Conservation (phyloP, 2,113 vertebrate genomes). For the Scolopax mira region DNA sequence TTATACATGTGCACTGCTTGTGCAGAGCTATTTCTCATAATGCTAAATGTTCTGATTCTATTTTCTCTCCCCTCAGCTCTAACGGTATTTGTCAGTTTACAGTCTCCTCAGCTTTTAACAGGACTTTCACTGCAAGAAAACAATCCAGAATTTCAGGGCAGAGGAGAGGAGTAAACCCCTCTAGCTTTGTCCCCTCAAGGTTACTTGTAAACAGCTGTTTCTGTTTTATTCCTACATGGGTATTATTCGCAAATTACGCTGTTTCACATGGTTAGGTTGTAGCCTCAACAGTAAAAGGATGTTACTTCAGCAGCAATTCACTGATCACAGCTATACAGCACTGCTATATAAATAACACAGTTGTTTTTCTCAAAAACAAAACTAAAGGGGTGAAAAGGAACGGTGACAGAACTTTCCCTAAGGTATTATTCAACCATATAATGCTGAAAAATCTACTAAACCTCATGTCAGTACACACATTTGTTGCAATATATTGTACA, state of each 20-base stretch:
- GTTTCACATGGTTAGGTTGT: not conserved
- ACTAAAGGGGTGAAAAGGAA: not conserved
- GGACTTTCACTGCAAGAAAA: slow-evolving; percentile 48
- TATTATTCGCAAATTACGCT: slow-evolving; percentile 28
- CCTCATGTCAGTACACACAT: not conserved
- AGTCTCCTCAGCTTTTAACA: slow-evolving; percentile 34
- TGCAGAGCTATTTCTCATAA: slow-evolving; percentile 15
- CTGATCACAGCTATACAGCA: not conserved
- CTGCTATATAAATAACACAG: not conserved
- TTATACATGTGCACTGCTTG: fast-evolving
- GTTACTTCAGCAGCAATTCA: slow-evolving; percentile 3
- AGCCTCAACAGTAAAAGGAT: slow-evolving; percentile 27
- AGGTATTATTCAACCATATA: not conserved
- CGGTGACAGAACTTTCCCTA: slow-evolving; percentile 47
- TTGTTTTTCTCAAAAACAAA: not conserved
- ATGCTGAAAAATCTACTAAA: not conserved
- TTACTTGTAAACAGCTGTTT: slow-evolving; percentile 49
- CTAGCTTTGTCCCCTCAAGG: slow-evolving; percentile 53
- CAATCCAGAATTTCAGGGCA: slow-evolving; percentile 41
- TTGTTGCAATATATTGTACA: not conserved
- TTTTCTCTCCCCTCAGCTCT: slow-evolving; percentile 1
- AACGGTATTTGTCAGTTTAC: slow-evolving; percentile 30
- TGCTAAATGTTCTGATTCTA: not conserved
- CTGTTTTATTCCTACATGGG: not conserved
- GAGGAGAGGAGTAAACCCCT: slow-evolving; percentile 25